A percentile compares a stretch with the other conserved stretches of the same genome.
Conservation (phyloP, 2,888 invertebrate genomes). For the Leptura quadrifasciata region DNA sequence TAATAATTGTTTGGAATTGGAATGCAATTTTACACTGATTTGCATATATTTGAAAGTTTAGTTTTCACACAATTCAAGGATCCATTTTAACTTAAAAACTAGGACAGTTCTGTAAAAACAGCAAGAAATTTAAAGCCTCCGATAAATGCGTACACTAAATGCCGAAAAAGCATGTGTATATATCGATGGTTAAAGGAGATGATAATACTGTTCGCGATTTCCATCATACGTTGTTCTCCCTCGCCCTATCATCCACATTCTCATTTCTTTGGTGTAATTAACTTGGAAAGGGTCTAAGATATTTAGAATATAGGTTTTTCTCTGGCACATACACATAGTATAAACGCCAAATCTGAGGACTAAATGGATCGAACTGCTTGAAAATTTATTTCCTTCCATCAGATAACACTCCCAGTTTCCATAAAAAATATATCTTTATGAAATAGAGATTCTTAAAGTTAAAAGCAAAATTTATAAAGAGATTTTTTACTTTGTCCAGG, state of each 20-base stretch:
- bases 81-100: neutral
- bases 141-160: neutral
- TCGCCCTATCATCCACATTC: neutral
- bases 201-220: neutral
- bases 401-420: conserved; percentile 30
- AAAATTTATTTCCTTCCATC: conserved; percentile 33
- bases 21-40: no score
- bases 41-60: no score
- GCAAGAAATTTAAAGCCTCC: neutral
- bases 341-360: conserved; percentile 17
- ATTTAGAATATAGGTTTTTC: conserved; percentile 7
- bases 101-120: neutral
- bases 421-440: conserved; percentile 36
- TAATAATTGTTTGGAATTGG: no score
- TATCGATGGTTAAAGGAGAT: neutral
- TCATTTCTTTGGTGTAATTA: neutral
- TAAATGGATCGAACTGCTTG: conserved; percentile 28
- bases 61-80: neutral
- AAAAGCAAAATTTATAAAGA: conserved; percentile 35
- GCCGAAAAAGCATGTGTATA: neutral
- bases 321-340: conserved; percentile 1
- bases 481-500: conserved; percentile 24
- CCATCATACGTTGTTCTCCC: neutral
- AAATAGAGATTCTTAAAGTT: conserved; percentile 33
- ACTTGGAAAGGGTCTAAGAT: neutral